These are phyloP conservation scores for Dastarcus helophoroides DNA, from an alignment of 2,888 invertebrate species.

Conservation along the genomic window DNA sequence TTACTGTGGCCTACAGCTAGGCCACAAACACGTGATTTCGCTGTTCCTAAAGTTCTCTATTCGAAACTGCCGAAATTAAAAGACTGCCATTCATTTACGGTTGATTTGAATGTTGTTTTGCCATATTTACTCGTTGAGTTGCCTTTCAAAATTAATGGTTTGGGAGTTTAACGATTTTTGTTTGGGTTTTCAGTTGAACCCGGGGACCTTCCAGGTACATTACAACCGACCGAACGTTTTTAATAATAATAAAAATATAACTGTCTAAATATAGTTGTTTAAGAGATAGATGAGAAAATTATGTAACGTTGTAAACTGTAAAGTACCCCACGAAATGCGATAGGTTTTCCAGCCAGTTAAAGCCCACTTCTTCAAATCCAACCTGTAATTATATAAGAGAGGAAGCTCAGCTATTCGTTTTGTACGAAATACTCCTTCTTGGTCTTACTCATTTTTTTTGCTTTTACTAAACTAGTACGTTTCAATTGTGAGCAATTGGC, in stretches of 20 bases:
- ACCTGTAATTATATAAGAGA: slow-evolving; percentile 22
- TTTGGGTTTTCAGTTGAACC: slow-evolving; percentile 25
- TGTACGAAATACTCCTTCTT: too few relatives aligned
- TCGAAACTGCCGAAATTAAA: slow-evolving; percentile 39
- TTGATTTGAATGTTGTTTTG: slow-evolving; percentile 24
- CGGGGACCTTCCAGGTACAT: slow-evolving; percentile 31
- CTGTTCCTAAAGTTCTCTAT: slow-evolving; percentile 37
- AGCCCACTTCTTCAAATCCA: slow-evolving; percentile 32
- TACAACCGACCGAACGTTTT: slow-evolving; percentile 29
- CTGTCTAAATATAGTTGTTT: slow-evolving; percentile 31
- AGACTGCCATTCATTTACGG: slow-evolving; percentile 37
- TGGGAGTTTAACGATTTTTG: slow-evolving; percentile 26
- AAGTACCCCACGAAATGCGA: slow-evolving; percentile 32
- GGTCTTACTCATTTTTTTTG: too few relatives aligned
- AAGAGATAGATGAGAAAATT: slow-evolving; percentile 25
- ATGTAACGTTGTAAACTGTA: slow-evolving; percentile 35
- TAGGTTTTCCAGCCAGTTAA: slow-evolving; percentile 31
- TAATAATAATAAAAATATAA: slow-evolving; percentile 23
- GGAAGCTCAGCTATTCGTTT: too few relatives aligned
- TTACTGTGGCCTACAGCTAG: slow-evolving; percentile 30
- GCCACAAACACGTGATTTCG: slow-evolving; percentile 34
- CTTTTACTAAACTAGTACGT: too few relatives aligned
- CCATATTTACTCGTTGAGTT: slow-evolving; percentile 23
- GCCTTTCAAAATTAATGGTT: slow-evolving; percentile 38
- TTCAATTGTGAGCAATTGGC: too few relatives aligned